Base-by-base conservation (phyloP, 1,140 invertebrate genomes). In the Reticulitermes speratus region DNA sequence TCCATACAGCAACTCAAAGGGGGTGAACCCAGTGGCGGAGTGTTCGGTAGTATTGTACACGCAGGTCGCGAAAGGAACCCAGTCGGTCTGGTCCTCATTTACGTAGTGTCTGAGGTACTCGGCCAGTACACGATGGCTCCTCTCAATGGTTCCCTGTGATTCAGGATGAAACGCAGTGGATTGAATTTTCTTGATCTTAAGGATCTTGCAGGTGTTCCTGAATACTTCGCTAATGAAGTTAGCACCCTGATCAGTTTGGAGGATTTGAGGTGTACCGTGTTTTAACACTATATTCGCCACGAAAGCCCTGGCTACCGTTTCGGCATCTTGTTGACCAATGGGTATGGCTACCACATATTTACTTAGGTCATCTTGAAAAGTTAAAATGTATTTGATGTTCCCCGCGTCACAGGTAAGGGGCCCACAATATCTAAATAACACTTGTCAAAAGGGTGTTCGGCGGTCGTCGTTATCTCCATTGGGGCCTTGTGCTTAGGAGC, bases 311-410 rank as follows among this genome's bases (percentile, higher is more conserved):
- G 84, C 84, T 21, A 85, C 52, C 2, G 84, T 85, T 30, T 85
- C 84, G 0, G 88, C 81, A 19, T 69, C 44, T 44, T 86, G 82
- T 81, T 88, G 69, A 0, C 2, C 52, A n/a, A 88, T 83, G 6
- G 86, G 75, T 6, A 83, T 23, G 48, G 88, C 88, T 12, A 59
- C 25, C 0, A 82, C 16, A 32, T 87, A 88, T 83, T 87, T 88
- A 38, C 84, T 86, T 32, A 87, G 38, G 45, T 86, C 75, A 69
- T 88, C 84, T 38, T 87, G 86, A 38, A 85, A 83, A 0, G 87
- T 87, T 12, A 88, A 19, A 11, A 88, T 88, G 32, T 87, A 87
- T 86, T 52, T 87, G 32, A 87, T 88, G 21, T 86, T 85, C 25
- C 48, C 52, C 44, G 44, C 2, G 86, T 87, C 19, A 48, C 8